Evolutionary conservation across 2,113 vertebrate genomes (phyloP), one percentile per base, ranked within the genome.

Genomic region (Sinocyclocheilus maitianheensis): DNA sequence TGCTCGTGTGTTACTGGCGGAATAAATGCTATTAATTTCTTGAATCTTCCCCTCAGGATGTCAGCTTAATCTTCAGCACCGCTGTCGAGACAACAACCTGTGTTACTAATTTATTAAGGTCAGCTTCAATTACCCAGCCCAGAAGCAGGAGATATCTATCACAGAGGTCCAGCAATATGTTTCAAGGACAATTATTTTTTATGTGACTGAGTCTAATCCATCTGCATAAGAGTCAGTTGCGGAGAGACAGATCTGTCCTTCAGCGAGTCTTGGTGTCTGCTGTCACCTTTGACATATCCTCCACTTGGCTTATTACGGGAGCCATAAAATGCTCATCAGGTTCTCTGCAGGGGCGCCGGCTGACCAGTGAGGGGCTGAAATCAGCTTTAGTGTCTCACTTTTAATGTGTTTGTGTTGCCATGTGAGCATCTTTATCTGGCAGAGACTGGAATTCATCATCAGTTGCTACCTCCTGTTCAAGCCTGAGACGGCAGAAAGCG

Each of bases 101-200:
- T 82, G 74, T 85, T 88, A 78, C 90, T 93, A 92, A 95, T 94
- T 94, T 94, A 94, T 91, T 91, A 91, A 91, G 91, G 92, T 93
- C 91, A 93, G 88, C 92, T 93, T 94, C 91, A 92, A 91, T 94
- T 91, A 93, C 89, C 80, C 89, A 88, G 87, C 84, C 87, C 69
- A 87, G 88, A 87, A 91, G 89, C 87, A 85, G 89, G 90, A 93
- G 90, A 91, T 91, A 91, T 93, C 89, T 89, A 91, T 93, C 89
- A 90, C 90, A 90, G 88, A 88, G 86, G n/a, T 83, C 90, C 89
- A 82, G 89, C 87, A 91, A 93, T 94, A 93, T 90, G 86, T 93
- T 93, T 93, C 93, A 93, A 94, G 93, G 92, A 92, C 91, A 93
- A 93, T 93, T 94, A 93, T 93, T 92, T 92, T 93, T 93, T 94